A percentile compares a stretch with the other conserved stretches of the same genome.
Conservation (phyloP, 2,888 invertebrate species). For the Parnassius smintheus region DNA sequence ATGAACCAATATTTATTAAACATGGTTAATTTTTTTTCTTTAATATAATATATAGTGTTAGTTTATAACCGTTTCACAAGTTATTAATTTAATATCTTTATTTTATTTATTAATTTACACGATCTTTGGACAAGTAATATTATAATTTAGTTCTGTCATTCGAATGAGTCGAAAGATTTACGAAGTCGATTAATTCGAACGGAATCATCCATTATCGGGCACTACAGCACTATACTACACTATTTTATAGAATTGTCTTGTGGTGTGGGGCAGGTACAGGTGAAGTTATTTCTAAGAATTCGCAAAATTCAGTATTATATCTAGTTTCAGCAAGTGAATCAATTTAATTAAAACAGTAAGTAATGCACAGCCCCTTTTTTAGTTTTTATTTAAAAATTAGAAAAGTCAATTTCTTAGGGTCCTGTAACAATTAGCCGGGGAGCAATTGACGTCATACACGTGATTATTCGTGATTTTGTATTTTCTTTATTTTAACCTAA, state of each 20-base stretch:
- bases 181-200: too few species aligned
- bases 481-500: conserved; percentile 27
- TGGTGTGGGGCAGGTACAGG: conserved; percentile 55
- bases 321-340: conserved; percentile 58
- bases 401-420: conserved; percentile 10
- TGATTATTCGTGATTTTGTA: conserved; percentile 43
- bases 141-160: too few species aligned
- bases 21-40: too few species aligned
- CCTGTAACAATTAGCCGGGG: conserved; percentile 49
- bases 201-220: too few species aligned
- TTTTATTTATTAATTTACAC: too few species aligned
- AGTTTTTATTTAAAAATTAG: conserved; percentile 12
- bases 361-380: conserved; percentile 32
- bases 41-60: too few species aligned
- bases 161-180: too few species aligned
- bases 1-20: too few species aligned
- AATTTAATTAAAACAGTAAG: conserved; percentile 58
- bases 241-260: conserved; percentile 58
- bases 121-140: too few species aligned
- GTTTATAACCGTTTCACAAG: too few species aligned
- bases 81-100: too few species aligned
- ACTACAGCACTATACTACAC: too few species aligned
- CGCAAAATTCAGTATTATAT: conserved; percentile 45
- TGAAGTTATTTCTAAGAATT: conserved; percentile 59
- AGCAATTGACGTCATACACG: conserved; percentile 58